A percentile compares a stretch with the other conserved stretches of the same genome.
These are phyloP conservation scores for Ecdyonurus torrentis DNA, from an alignment of 2,888 invertebrate species.

Conservation along the genomic window DNA sequence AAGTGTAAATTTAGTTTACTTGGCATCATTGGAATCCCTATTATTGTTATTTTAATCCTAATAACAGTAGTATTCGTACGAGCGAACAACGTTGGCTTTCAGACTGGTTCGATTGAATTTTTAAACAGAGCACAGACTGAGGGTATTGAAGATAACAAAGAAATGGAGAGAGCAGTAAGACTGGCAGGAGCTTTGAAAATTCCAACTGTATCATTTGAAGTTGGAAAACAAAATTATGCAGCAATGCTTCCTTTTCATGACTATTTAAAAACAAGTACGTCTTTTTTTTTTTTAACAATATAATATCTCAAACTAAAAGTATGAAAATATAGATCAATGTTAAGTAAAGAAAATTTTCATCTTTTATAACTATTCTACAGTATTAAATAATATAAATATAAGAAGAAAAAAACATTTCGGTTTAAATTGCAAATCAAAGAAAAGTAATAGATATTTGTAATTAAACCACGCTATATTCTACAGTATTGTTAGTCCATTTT, in stretches of 20 bases:
- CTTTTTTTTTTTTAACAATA: too few relatives aligned
- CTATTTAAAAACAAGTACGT: conserved; percentile 18
- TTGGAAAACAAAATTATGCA: conserved; percentile 16
- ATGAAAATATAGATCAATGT: too few relatives aligned
- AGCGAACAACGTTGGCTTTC: neutral
- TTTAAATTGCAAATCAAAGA: too few relatives aligned
- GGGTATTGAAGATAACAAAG: conserved; percentile 12
- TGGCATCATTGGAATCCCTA: neutral
- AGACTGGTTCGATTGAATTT: neutral
- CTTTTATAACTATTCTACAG: too few relatives aligned
- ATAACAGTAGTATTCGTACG: neutral
- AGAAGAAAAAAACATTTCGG: too few relatives aligned
- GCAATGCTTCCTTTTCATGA: conserved; percentile 16
- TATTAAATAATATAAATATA: too few relatives aligned
- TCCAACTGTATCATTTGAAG: conserved; percentile 17
- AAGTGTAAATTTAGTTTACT: neutral
- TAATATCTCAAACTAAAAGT: too few relatives aligned
- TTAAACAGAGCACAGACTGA: neutral
- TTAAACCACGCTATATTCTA: too few relatives aligned
- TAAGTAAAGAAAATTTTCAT: too few relatives aligned
- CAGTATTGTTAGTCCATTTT: too few relatives aligned
- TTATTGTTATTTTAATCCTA: neutral
- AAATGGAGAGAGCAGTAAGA: conserved; percentile 14
- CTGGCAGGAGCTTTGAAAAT: conserved; percentile 18
- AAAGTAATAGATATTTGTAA: too few relatives aligned